A percentile compares a stretch with the other conserved stretches of the same genome.
phyloP scores from a whole-genome alignment of 2,888 invertebrate species.

The Acrobasis suavella region DNA sequence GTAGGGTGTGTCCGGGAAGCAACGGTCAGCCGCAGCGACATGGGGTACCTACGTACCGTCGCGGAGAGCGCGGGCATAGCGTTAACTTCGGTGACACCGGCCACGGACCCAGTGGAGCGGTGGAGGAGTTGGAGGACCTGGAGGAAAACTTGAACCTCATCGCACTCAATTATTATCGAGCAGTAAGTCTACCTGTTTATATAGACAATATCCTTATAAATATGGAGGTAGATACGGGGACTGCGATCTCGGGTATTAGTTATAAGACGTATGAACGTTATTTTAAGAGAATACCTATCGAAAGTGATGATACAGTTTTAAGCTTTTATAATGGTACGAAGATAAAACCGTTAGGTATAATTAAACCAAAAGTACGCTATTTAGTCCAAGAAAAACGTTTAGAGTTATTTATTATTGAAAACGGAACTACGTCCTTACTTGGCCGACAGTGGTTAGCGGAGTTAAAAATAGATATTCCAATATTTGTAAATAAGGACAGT shows the following conservation, averaged over 20 bases:
- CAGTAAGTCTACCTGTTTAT: conserved; percentile 18
- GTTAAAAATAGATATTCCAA: conserved; percentile 23
- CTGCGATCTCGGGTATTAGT: conserved; percentile 25
- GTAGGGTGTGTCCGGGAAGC: conserved; percentile 7
- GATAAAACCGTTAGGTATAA: conserved; percentile 30
- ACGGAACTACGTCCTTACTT: conserved; percentile 30
- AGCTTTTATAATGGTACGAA: conserved; percentile 30
- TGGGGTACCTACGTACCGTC: not conserved
- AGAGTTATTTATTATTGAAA: conserved; percentile 27
- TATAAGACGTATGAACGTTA: conserved; percentile 11
- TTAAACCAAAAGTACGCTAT: conserved; percentile 28
- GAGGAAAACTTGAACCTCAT: not conserved
- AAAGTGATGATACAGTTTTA: conserved; percentile 24
- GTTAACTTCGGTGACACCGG: not conserved
- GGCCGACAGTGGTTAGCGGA: conserved; percentile 34
- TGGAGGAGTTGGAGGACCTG: not conserved
- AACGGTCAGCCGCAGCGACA: not conserved
- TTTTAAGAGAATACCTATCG: conserved; percentile 25
- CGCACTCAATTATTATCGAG: conserved; percentile 23
- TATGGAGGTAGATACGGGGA: conserved; percentile 29
- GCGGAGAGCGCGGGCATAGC: not conserved
- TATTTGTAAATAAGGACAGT: conserved; percentile 3
- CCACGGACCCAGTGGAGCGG: no score
- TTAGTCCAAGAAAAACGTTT: not conserved
- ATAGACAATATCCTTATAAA: conserved; percentile 17